phyloP scores from a whole-genome alignment of 2,113 vertebrate species.

The Pampusana beccarii region DNA sequence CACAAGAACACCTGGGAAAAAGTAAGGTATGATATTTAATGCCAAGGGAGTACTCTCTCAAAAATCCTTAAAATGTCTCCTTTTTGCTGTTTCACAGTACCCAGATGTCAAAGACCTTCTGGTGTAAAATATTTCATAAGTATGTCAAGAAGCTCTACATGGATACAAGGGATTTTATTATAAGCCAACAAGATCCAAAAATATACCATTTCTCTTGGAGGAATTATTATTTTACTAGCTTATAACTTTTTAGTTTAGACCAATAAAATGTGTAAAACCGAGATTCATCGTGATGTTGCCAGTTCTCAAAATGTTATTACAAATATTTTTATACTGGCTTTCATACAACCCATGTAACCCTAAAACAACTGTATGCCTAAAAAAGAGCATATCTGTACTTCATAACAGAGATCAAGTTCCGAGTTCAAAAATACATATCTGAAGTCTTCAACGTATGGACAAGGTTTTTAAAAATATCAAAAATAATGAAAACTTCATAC shows the following conservation, averaged over 20 bases:
- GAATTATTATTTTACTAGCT: background rate
- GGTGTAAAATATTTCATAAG: background rate
- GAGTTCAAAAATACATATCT: background rate
- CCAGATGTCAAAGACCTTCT: background rate
- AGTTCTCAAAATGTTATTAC: background rate
- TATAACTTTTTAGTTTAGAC: background rate
- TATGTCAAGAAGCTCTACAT: background rate
- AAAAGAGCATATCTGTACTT: background rate
- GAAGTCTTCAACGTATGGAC: background rate
- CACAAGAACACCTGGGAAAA: slow-evolving; percentile 16
- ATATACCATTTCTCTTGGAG: background rate
- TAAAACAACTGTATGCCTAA: background rate
- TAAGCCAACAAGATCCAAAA: background rate
- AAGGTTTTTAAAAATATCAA: background rate
- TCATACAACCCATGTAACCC: background rate
- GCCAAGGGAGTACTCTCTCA: slow-evolving; percentile 5
- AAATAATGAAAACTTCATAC: background rate
- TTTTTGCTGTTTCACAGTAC: background rate
- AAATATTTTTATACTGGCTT: background rate
- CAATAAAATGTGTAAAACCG: background rate
- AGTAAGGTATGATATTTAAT: background rate
- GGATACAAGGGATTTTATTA: background rate
- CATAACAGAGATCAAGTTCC: background rate
- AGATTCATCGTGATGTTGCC: background rate
- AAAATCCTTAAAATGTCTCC: background rate